Evolutionary conservation across 92 coral and sea anemone genomes (phyloP).

Genomic region (Actinostola sp.): DNA sequence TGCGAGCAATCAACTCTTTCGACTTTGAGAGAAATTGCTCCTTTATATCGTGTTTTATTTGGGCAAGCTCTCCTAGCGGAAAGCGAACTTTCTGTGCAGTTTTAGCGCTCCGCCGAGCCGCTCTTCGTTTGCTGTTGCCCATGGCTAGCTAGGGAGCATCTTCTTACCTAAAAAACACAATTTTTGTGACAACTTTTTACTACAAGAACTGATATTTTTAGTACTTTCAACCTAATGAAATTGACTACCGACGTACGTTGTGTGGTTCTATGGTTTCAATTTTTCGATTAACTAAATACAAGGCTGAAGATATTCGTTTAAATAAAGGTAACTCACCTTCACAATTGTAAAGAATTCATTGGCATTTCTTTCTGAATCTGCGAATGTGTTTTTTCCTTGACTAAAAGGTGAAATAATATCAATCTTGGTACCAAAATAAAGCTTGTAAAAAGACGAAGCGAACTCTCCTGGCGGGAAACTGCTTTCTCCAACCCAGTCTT

Average conservation of each 20-base stretch:
- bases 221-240: neutral
- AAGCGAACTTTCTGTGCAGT: slow-evolving; percentile 35
- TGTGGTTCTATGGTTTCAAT: slow-evolving; percentile 55
- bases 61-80: slow-evolving; percentile 51
- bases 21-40: slow-evolving; percentile 35
- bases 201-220: neutral
- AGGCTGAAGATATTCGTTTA: no score
- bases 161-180: neutral
- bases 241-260: neutral
- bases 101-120: slow-evolving; percentile 23
- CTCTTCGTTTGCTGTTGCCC: slow-evolving; percentile 51
- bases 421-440: no score
- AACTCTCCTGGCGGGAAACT: no score
- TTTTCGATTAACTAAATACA: no score
- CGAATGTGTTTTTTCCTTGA: no score
- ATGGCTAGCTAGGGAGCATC: neutral
- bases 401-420: no score
- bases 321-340: no score
- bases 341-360: no score
- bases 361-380: no score
- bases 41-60: slow-evolving; percentile 31
- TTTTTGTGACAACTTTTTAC: slow-evolving; percentile 44
- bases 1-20: slow-evolving; percentile 32
- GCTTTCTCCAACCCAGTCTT: no score
- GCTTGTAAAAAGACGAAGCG: no score